Conservation (phyloP, 2,797 vertebrate species). For the Halcyon leucocephala region DNA sequence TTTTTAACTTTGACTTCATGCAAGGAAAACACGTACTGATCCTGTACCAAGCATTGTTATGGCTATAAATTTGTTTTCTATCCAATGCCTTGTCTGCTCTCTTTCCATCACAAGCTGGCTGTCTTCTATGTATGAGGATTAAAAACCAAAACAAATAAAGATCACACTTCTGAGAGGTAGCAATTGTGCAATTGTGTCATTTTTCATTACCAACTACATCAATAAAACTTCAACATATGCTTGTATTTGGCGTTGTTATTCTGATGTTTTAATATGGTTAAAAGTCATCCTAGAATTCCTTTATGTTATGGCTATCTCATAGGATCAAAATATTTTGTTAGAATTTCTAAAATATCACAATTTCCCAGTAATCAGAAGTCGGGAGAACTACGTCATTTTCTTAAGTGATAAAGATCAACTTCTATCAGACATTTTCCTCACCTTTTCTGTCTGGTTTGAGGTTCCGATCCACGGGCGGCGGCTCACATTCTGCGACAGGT, state of each 20-base stretch:
- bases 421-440: slow-evolving; percentile 70
- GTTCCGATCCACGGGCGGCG: slow-evolving; percentile 95
- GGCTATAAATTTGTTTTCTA: not conserved
- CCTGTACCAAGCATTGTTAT: not conserved
- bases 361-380: not conserved
- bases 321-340: not conserved
- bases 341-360: not conserved
- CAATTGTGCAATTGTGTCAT: not conserved
- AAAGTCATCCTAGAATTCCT: not conserved
- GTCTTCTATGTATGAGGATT: not conserved
- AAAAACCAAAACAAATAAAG: not conserved
- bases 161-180: not conserved
- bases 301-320: not conserved
- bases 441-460: slow-evolving; percentile 99
- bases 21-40: rapidly evolving
- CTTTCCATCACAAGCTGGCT: not conserved
- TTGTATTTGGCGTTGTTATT: not conserved
- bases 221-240: not conserved
- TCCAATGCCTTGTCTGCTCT: not conserved
- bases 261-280: not conserved
- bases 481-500: slow-evolving; percentile 90
- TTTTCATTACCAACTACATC: not conserved
- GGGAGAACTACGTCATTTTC: not conserved
- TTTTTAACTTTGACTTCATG: not conserved
- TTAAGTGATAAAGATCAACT: not conserved